A percentile compares a stretch with the other conserved stretches of the same genome.
Conservation (phyloP, 2,797 vertebrate genomes). For the Poeciliopsis turneri region DNA sequence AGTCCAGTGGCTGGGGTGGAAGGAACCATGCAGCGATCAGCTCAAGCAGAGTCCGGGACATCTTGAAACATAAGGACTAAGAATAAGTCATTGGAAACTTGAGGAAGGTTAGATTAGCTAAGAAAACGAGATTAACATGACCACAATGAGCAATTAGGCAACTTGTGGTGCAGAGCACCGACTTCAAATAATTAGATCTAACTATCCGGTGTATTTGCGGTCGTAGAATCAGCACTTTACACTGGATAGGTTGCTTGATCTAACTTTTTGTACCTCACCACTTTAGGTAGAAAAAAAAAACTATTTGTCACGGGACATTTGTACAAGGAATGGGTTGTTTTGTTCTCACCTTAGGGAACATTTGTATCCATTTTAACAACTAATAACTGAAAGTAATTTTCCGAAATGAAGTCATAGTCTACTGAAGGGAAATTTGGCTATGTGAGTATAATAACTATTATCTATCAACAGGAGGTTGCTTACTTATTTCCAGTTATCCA, state of each 20-base stretch:
- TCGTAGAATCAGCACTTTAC: not conserved
- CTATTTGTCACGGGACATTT: not conserved
- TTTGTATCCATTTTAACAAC: not conserved
- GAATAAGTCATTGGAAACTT: not conserved
- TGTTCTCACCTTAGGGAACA: not conserved
- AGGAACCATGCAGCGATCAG: not conserved
- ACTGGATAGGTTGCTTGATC: not conserved
- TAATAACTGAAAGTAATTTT: slow-evolving; percentile 1
- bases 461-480: not conserved
- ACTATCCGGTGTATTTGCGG: not conserved
- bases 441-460: not conserved
- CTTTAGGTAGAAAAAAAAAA: not conserved
- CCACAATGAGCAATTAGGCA: not conserved
- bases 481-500: not conserved
- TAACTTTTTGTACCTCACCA: no score
- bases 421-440: not conserved
- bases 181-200: not conserved
- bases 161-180: not conserved
- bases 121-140: not conserved
- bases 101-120: not conserved
- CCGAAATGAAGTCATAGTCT: not conserved
- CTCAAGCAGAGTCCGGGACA: not conserved
- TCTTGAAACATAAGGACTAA: not conserved
- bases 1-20: not conserved
- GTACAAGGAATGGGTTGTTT: not conserved